Conservation (phyloP, 2,113 vertebrate species). For the Tinamus guttatus region DNA sequence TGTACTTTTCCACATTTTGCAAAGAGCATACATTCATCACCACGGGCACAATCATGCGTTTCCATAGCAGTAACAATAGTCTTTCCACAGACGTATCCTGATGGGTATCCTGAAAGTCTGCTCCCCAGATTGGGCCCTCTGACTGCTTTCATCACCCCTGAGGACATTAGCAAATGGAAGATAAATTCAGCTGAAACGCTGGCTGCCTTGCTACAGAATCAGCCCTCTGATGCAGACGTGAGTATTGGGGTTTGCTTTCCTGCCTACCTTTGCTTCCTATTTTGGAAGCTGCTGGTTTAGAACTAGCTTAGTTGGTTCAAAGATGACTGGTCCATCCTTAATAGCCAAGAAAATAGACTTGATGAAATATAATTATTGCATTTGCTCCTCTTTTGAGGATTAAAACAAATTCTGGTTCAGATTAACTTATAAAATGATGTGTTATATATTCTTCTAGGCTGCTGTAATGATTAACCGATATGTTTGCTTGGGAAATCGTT, state of each 20-base stretch:
- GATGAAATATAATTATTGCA: rapidly evolving
- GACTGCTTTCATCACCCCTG: rapidly evolving
- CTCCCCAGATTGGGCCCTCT: background rate
- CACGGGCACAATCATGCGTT: background rate
- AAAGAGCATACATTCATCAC: background rate
- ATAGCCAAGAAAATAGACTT: background rate
- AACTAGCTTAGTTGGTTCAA: background rate
- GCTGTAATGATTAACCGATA: conserved; percentile 74
- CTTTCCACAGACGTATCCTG: conserved; percentile 59
- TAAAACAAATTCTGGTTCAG: background rate
- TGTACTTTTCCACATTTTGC: background rate
- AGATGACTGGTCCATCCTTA: background rate
- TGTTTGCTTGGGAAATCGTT: background rate
- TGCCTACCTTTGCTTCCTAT: background rate
- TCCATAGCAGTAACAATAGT: rapidly evolving
- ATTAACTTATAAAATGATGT: background rate
- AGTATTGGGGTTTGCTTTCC: background rate
- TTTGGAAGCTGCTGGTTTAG: background rate
- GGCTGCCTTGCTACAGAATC: background rate
- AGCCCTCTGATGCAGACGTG: background rate
- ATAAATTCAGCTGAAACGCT: conserved; percentile 55
- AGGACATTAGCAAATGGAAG: conserved; percentile 62
- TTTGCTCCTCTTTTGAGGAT: background rate
- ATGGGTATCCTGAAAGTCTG: conserved; percentile 71
- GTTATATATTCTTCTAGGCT: conserved; percentile 59